Evolutionary conservation across 1,140 invertebrate species (phyloP), one percentile per base, ranked within the genome.

Genomic region (Sweltsa coloradensis): DNA sequence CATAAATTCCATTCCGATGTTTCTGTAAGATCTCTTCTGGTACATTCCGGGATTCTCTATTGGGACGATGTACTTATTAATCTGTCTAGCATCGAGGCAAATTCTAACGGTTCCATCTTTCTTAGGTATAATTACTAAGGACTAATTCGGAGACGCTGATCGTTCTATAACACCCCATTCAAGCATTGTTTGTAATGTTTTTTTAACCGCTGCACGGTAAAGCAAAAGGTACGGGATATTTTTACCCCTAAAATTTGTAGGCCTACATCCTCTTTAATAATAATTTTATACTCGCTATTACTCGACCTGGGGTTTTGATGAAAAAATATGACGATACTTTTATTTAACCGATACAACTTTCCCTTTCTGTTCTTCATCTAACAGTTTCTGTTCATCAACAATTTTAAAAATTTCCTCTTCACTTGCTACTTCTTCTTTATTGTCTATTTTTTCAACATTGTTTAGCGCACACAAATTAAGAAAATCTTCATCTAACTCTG

Each of bases 1-100:
- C 41, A 71, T 69, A 34, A 22, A 54, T 56, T 5, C 39, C 51
- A 6, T 53, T 36, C 0, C 57, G 58, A 1, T 43, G 46, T 31
- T 3, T 34, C 40, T 42, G 60, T 53, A 5, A 69, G 45, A 9
- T 19, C 7, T 42, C 41, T 7, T n/a, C 23, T 18, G n/a, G 7
- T 7, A 22, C 5, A 9, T 9, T 6, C 5, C 14, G 16, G 5
- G 18, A n/a, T 18, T 42, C 16, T 23, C 22, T 42, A 31, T 42
- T 4, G 6, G 3, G 22, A 42, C n/a, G n/a, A 24, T 42, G 4
- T 21, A 5, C 7, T 3, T 24, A 31, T 42, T 42, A 5, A 42
- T 3, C 25, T 42, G 9, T 4, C 41, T 18, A 4, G 4, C 7
- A 5, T 42, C 41, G 6, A 42, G n/a, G n/a, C 36, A 37, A 22